A percentile compares a stretch with the other conserved stretches of the same genome.
phyloP scores from a whole-genome alignment of 1,140 invertebrate species.

The Stratiolaelaps scimitus region DNA sequence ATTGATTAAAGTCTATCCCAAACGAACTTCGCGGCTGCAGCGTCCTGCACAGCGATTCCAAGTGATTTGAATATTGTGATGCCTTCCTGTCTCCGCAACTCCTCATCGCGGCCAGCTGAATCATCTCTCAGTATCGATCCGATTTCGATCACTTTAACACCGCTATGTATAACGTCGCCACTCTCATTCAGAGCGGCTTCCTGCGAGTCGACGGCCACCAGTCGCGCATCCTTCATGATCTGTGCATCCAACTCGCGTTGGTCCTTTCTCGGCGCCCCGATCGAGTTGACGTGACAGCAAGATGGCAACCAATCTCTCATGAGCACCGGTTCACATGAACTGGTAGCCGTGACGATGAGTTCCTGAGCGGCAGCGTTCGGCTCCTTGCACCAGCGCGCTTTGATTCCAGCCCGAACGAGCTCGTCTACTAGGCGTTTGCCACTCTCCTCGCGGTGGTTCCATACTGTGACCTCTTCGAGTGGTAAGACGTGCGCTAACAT shows the following conservation, averaged over 20 bases:
- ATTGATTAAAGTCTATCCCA: too few relatives aligned
- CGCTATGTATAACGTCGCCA: not conserved
- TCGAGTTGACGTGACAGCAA: slow-evolving; percentile 4
- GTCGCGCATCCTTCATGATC: not conserved
- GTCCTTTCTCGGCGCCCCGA: not conserved
- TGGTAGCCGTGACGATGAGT: not conserved
- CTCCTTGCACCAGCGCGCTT: not conserved
- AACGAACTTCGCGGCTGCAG: not conserved
- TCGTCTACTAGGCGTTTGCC: not conserved
- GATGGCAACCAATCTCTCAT: not conserved
- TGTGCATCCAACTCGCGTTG: not conserved
- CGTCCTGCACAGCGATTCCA: slow-evolving; percentile 9
- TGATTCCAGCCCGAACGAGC: not conserved
- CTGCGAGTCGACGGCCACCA: slow-evolving; percentile 2
- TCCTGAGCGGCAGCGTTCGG: slow-evolving; percentile 1
- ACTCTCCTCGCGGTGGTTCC: slow-evolving; percentile 17
- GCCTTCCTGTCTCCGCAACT: not conserved
- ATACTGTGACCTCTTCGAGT: not conserved
- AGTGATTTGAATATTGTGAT: slow-evolving; percentile 7
- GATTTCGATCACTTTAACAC: not conserved
- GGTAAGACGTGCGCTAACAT: not conserved
- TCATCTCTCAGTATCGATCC: not conserved
- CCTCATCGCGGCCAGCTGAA: not conserved
- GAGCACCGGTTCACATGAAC: not conserved
- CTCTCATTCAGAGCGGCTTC: slow-evolving; percentile 2